These are phyloP conservation scores for Rhopilema esculentum DNA, from an alignment of 30 jellyfish, hydroid and myxozoan genomes.

Conservation along the genomic window DNA sequence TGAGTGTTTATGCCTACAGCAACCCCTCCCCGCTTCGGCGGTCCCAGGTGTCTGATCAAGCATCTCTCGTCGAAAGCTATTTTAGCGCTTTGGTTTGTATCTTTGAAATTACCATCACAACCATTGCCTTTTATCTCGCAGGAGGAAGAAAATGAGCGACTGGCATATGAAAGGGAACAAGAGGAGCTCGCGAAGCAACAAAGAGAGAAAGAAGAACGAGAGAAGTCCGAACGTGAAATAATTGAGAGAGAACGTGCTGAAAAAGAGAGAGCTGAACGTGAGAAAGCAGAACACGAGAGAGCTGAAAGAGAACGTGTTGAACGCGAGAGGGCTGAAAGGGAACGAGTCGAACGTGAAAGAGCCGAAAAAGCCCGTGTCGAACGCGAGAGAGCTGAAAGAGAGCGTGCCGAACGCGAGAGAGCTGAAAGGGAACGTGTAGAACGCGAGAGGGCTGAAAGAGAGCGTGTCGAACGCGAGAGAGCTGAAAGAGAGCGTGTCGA, in stretches of 20 bases:
- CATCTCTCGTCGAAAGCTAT: too few relatives aligned
- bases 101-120: too few relatives aligned
- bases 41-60: too few relatives aligned
- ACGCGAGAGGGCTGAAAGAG: conserved; percentile 21
- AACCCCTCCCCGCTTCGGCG: too few relatives aligned
- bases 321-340: conserved; percentile 25
- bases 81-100: too few relatives aligned
- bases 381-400: conserved; percentile 35
- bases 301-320: conserved; percentile 50
- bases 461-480: conserved; percentile 25
- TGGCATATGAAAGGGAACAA: conserved; percentile 25
- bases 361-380: conserved; percentile 27
- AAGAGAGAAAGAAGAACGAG: conserved; percentile 33
- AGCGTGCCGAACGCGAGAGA: conserved; percentile 31
- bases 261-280: conserved; percentile 21
- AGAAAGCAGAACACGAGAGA: conserved; percentile 7
- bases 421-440: conserved; percentile 39
- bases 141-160: conserved; percentile 55
- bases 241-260: conserved; percentile 14
- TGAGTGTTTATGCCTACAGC: too few relatives aligned
- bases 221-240: conserved; percentile 6
- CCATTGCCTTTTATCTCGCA: background rate
- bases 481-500: conserved; percentile 47
- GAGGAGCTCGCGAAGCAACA: conserved; percentile 33
- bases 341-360: conserved; percentile 28